These are phyloP conservation scores for Sarcophaga bullata DNA, from an alignment of 1,140 invertebrate genomes.

Conservation along the genomic window DNA sequence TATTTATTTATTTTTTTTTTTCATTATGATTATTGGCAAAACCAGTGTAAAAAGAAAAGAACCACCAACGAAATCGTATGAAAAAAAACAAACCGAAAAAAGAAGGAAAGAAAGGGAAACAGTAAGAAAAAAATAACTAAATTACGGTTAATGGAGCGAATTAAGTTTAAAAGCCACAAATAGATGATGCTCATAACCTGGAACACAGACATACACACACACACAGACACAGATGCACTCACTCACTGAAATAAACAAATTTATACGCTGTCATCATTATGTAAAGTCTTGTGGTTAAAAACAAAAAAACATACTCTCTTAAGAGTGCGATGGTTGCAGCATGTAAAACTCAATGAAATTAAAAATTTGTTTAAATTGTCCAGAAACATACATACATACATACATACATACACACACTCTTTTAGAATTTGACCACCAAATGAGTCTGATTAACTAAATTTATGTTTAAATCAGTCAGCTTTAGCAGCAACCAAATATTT, in stretches of 20 bases:
- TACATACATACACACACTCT: no score
- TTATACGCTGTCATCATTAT: background rate
- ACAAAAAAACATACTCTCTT: background rate
- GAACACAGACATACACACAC: background rate
- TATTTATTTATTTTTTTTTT: background rate
- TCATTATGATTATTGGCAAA: no score
- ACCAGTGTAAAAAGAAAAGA: no score
- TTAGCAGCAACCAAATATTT: background rate
- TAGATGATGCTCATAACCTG: background rate
- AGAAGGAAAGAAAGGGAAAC: background rate
- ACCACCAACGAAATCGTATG: no score
- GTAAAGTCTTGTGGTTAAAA: background rate
- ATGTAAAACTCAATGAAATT: background rate
- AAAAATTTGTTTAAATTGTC: slow-evolving; percentile 59
- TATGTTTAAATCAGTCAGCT: slow-evolving; percentile 45
- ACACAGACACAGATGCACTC: no score
- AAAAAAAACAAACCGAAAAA: no score
- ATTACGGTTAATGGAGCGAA: slow-evolving; percentile 65
- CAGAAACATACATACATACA: slow-evolving; percentile 59
- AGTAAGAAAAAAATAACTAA: slow-evolving; percentile 53
- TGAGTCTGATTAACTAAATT: slow-evolving; percentile 62
- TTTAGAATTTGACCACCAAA: slow-evolving; percentile 65
- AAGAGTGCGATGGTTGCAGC: no score
- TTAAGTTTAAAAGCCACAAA: slow-evolving; percentile 47
- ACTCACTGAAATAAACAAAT: no score